Conservation (phyloP, 2,797 vertebrate species). For the Hybognathus amarus region DNA sequence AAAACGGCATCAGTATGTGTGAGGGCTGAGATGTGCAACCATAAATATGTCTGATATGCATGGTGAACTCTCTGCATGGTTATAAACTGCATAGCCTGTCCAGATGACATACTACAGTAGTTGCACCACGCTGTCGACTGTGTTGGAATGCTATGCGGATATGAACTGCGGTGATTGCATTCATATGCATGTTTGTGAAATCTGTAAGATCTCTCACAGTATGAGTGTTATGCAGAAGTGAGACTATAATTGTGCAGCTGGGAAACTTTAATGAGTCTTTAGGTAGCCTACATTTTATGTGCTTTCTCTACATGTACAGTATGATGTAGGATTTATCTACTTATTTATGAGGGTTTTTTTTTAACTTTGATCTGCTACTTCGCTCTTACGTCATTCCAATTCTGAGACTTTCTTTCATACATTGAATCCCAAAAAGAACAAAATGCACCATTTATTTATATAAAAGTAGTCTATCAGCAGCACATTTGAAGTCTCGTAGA, state of each 20-base stretch:
- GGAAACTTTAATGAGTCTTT: not conserved
- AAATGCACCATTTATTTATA: too few species aligned
- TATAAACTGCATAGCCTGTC: slow-evolving; percentile 12
- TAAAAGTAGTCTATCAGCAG: too few species aligned
- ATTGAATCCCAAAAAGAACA: too few species aligned
- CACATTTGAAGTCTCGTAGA: too few species aligned
- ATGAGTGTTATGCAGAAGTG: slow-evolving; percentile 16
- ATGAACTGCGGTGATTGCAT: slow-evolving; percentile 17
- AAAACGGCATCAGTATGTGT: not conserved
- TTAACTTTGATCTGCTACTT: too few species aligned
- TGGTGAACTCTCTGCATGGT: not conserved
- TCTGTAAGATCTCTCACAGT: not conserved
- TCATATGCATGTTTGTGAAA: slow-evolving; percentile 21
- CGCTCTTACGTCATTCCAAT: too few species aligned
- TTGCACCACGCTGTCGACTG: not conserved
- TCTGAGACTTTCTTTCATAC: too few species aligned
- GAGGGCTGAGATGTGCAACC: not conserved
- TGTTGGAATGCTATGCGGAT: slow-evolving; percentile 6
- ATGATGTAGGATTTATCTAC: not conserved
- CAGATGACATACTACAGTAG: not conserved
- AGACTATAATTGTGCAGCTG: not conserved
- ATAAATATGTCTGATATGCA: not conserved
- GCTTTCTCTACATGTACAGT: not conserved
- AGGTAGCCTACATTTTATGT: not conserved
- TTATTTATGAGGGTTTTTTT: not conserved